phyloP scores from a whole-genome alignment of 1,140 invertebrate species.

The Tigriopus japonicus region DNA sequence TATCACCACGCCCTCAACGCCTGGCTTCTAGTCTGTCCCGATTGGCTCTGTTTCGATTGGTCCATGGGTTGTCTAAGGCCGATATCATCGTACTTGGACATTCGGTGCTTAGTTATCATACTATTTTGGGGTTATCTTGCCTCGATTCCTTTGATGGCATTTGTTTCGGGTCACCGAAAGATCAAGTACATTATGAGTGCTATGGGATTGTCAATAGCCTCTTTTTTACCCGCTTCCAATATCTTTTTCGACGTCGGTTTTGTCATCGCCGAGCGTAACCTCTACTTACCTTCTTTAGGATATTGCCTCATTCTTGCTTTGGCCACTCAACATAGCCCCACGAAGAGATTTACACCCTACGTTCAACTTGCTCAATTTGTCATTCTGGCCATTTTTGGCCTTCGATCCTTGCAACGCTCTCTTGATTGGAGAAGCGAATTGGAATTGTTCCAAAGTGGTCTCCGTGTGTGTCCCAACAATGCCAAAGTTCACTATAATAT shows the following conservation, averaged over 20 bases:
- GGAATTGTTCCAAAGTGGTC: conserved; percentile 44
- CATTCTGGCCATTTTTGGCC: conserved; percentile 29
- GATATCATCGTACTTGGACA: conserved; percentile 38
- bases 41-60: conserved; percentile 75
- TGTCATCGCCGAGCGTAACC: conserved; percentile 64
- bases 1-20: conserved; percentile 62
- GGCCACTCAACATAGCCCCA: conserved; percentile 24
- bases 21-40: conserved; percentile 55
- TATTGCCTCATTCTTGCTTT: conserved; percentile 54
- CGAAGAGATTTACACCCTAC: not conserved
- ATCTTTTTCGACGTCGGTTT: conserved; percentile 76
- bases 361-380: conserved; percentile 11
- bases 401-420: conserved; percentile 46
- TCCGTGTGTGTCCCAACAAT: conserved; percentile 27
- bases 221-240: conserved; percentile 80
- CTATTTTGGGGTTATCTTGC: not conserved
- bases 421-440: conserved; percentile 58
- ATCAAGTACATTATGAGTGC: not conserved
- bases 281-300: conserved; percentile 65
- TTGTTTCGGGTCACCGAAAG: not conserved
- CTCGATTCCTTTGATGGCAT: not conserved
- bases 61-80: conserved; percentile 69
- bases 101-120: conserved; percentile 24
- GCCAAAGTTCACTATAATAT: conserved; percentile 69
- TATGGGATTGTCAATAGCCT: conserved; percentile 49